These are phyloP conservation scores for Philhelius pedissequus DNA, from an alignment of 2,888 invertebrate genomes.

Conservation along the genomic window DNA sequence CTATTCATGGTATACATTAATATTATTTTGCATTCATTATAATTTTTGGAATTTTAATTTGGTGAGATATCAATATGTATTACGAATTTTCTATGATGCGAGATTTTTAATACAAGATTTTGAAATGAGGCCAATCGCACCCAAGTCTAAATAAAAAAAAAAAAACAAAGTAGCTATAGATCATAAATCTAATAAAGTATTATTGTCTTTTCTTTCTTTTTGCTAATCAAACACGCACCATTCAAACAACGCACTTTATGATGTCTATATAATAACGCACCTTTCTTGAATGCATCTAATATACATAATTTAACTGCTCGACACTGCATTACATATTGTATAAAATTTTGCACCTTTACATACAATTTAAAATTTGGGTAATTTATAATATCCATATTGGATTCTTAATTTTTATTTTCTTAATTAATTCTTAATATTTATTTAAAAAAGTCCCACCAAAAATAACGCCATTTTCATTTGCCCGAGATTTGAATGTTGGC, in stretches of 20 bases:
- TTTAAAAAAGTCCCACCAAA: conserved; percentile 81
- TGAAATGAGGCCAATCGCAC: not conserved
- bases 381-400: not conserved
- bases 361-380: not conserved
- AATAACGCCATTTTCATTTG: conserved; percentile 84
- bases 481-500: conserved; percentile 82
- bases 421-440: not conserved
- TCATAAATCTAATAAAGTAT: not conserved
- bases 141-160: not conserved
- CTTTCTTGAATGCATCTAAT: conserved; percentile 40
- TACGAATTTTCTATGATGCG: too few species aligned
- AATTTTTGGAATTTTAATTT: too few species aligned
- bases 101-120: not conserved
- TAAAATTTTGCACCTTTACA: not conserved
- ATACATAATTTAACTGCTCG: not conserved
- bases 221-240: not conserved
- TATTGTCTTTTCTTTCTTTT: not conserved
- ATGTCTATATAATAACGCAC: conserved; percentile 33
- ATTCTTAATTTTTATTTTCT: not conserved
- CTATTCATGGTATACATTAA: too few species aligned
- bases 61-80: too few species aligned
- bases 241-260: conserved; percentile 17
- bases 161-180: not conserved
- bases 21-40: too few species aligned
- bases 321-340: conserved; percentile 21